Percentiles rank a stretch among this genome's conserved stretches.
These are phyloP conservation scores for Chelon labrosus DNA, from an alignment of 2,797 vertebrate species.

Conservation along the genomic window DNA sequence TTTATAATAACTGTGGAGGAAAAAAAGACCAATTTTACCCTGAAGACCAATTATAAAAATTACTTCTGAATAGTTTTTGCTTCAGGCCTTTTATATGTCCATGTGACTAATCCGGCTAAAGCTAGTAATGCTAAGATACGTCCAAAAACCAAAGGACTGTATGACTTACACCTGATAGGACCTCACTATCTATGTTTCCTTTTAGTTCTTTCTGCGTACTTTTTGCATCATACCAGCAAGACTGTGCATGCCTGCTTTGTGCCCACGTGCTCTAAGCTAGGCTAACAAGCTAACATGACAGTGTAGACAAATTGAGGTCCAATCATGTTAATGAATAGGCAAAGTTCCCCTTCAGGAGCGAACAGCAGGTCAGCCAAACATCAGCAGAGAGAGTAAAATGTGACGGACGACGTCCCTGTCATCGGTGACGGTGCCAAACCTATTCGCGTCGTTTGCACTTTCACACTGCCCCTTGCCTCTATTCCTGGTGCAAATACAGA, in stretches of 20 bases:
- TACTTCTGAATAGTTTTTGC: conserved; percentile 17
- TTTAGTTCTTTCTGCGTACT: too few relatives aligned
- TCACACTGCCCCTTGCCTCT: conserved; percentile 45
- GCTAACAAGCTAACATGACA: conserved; percentile 28
- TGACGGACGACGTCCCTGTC: conserved; percentile 59
- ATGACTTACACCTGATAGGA: conserved; percentile 1
- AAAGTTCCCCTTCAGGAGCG: conserved; percentile 46
- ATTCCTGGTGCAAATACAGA: conserved; percentile 67
- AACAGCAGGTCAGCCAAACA: conserved; percentile 57
- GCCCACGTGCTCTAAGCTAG: conserved; percentile 12
- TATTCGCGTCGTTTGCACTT: conserved; percentile 42
- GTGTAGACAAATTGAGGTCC: conserved; percentile 32
- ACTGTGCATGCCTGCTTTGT: background rate
- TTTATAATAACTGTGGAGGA: conserved; percentile 42
- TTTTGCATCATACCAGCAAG: too few relatives aligned
- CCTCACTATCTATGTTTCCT: background rate
- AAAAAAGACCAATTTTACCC: conserved; percentile 28
- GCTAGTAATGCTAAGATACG: conserved; percentile 14
- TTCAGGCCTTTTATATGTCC: background rate
- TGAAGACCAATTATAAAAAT: conserved; percentile 29
- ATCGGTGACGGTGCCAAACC: conserved; percentile 51
- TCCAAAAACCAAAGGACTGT: background rate
- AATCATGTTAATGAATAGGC: conserved; percentile 50
- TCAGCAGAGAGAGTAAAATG: conserved; percentile 68
- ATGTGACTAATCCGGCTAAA: conserved; percentile 6